Percentiles rank a stretch among this genome's conserved stretches.
These are phyloP conservation scores for Dromococcyx pavoninus DNA, from an alignment of 2,797 vertebrate genomes.

Conservation along the genomic window DNA sequence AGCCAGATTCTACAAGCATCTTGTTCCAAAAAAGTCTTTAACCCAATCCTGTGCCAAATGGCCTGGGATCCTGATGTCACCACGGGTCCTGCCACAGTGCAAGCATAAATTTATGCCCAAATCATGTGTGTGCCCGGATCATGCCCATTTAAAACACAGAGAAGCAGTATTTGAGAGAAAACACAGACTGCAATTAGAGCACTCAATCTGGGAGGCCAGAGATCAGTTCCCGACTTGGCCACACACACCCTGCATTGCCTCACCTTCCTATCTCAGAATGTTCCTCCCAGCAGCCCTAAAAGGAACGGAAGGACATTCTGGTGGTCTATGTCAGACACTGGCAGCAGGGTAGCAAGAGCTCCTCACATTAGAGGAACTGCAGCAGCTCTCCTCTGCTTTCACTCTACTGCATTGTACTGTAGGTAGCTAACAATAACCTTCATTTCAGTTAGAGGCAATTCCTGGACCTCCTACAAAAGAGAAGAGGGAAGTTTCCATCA, in stretches of 20 bases:
- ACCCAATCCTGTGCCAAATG: constrained; percentile 2
- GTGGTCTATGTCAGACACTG: background rate
- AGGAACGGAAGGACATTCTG: background rate
- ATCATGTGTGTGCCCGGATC: background rate
- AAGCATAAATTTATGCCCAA: background rate
- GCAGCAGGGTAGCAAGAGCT: background rate
- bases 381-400: background rate
- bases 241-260: background rate
- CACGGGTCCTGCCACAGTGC: background rate
- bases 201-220: background rate
- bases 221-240: background rate
- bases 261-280: background rate
- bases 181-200: constrained; percentile 3
- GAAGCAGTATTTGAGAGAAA: background rate
- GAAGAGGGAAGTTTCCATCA: background rate
- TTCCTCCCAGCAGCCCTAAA: background rate
- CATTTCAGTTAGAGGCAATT: background rate
- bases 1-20: constrained; percentile 18
- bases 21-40: background rate
- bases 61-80: background rate
- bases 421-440: background rate
- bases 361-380: background rate
- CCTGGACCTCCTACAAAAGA: background rate
- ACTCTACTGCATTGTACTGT: background rate
- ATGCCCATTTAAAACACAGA: background rate